Percentiles rank a stretch among this genome's conserved stretches.
These are phyloP conservation scores for Eufriesea mexicana DNA, from an alignment of 1,140 invertebrate genomes.

Conservation along the genomic window DNA sequence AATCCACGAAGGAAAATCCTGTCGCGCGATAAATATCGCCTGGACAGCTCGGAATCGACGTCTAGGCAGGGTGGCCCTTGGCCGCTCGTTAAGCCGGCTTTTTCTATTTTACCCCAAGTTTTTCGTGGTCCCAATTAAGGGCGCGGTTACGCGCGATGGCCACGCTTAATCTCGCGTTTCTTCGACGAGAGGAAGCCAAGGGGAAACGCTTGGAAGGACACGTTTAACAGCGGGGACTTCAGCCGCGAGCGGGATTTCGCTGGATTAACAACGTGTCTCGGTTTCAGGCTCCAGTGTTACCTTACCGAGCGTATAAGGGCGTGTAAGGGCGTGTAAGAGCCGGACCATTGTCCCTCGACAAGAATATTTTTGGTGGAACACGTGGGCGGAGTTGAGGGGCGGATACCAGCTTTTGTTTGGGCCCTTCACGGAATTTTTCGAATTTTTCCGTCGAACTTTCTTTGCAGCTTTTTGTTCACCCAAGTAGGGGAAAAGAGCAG, in stretches of 20 bases:
- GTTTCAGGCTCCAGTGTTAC: conserved; percentile 28
- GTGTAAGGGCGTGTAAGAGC: too few species aligned
- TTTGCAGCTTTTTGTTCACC: too few species aligned
- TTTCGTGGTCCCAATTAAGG: conserved; percentile 55
- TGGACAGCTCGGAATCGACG: conserved; percentile 17
- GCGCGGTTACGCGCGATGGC: conserved; percentile 22
- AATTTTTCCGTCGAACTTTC: too few species aligned
- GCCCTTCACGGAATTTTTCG: too few species aligned
- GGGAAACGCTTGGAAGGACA: conserved; percentile 15
- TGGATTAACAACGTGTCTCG: conserved; percentile 34
- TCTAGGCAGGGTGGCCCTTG: conserved; percentile 39
- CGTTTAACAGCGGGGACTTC: neutral
- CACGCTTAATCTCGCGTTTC: conserved; percentile 52
- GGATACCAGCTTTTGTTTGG: too few species aligned
- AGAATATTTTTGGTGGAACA: too few species aligned
- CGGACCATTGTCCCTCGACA: too few species aligned
- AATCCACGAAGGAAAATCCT: conserved; percentile 27
- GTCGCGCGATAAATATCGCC: conserved; percentile 7
- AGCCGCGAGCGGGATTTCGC: neutral
- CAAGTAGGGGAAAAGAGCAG: too few species aligned
- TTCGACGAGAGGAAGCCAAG: conserved; percentile 1
- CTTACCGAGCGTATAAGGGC: neutral
- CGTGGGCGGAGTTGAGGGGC: too few species aligned
- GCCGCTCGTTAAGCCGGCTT: conserved; percentile 51
- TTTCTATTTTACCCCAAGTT: conserved; percentile 18